These are phyloP conservation scores for Anodontia alba DNA, from an alignment of 2,888 invertebrate genomes.

Conservation along the genomic window DNA sequence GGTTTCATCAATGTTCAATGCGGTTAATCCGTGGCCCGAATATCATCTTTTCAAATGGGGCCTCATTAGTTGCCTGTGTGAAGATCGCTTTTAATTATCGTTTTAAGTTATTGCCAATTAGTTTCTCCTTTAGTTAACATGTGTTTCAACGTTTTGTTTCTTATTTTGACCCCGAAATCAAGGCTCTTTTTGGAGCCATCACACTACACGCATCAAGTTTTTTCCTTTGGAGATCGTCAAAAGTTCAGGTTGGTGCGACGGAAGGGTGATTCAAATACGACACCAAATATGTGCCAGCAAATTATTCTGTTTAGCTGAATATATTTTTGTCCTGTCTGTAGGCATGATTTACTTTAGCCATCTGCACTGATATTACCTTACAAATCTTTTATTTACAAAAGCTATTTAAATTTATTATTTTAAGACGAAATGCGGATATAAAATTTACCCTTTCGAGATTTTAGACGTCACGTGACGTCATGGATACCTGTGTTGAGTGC, in stretches of 20 bases:
- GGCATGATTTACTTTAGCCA: no score
- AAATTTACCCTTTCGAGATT: constrained; percentile 37
- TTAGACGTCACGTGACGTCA: constrained; percentile 71
- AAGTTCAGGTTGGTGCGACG: constrained; percentile 66
- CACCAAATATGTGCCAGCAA: neutral
- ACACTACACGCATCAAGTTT: constrained; percentile 64
- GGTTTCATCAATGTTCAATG: constrained; percentile 1
- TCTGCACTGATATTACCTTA: no score
- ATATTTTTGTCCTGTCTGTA: no score
- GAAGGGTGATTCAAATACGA: constrained; percentile 47
- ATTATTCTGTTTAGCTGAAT: no score
- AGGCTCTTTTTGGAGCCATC: constrained; percentile 77
- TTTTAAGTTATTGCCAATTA: neutral
- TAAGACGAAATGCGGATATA: neutral
- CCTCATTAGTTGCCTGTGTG: neutral
- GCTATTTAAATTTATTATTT: neutral
- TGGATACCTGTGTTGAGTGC: constrained; percentile 66
- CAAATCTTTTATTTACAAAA: no score
- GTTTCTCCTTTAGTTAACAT: neutral
- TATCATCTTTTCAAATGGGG: neutral
- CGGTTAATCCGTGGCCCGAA: neutral
- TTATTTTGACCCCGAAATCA: constrained; percentile 71
- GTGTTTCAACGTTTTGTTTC: neutral
- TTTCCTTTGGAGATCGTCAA: constrained; percentile 76
- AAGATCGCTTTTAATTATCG: neutral